Conservation (phyloP, 2,888 invertebrate species). For the Myathropa florea region DNA sequence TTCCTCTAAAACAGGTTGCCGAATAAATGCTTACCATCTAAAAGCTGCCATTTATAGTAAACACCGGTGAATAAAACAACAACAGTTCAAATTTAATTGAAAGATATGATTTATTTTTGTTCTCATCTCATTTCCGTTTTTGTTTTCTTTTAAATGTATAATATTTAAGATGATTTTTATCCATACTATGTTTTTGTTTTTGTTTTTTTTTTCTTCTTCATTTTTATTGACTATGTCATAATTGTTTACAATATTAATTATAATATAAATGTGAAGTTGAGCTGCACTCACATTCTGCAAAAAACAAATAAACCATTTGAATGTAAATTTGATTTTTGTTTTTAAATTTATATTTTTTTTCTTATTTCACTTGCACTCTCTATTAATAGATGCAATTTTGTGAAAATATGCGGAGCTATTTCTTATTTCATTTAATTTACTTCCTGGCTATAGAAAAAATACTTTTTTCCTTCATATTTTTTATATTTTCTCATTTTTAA, state of each 20-base stretch:
- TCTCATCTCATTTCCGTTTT: constrained; percentile 50
- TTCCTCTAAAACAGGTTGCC: no score
- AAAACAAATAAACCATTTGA: constrained; percentile 31
- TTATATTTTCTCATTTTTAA: constrained; percentile 5
- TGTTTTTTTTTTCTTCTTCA: constrained; percentile 21
- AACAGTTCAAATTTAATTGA: constrained; percentile 55
- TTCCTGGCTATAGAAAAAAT: constrained; percentile 51
- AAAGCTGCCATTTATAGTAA: no score
- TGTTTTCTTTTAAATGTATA: constrained; percentile 50
- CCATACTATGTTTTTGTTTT: constrained; percentile 12
- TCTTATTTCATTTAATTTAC: constrained; percentile 11
- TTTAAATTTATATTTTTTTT: not conserved
- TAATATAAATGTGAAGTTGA: constrained; percentile 64
- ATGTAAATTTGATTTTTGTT: constrained; percentile 32
- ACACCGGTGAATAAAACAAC: constrained; percentile 8
- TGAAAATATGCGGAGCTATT: constrained; percentile 19
- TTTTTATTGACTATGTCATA: constrained; percentile 70
- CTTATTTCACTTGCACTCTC: constrained; percentile 17
- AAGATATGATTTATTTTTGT: constrained; percentile 69
- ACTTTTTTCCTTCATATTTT: constrained; percentile 25
- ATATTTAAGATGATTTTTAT: constrained; percentile 53
- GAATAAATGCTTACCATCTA: not conserved
- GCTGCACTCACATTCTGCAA: constrained; percentile 61
- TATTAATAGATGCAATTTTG: constrained; percentile 28
- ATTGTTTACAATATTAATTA: constrained; percentile 68